Evolutionary conservation across 2,797 vertebrate genomes (phyloP).

Genomic region (Thaleichthys pacificus): DNA sequence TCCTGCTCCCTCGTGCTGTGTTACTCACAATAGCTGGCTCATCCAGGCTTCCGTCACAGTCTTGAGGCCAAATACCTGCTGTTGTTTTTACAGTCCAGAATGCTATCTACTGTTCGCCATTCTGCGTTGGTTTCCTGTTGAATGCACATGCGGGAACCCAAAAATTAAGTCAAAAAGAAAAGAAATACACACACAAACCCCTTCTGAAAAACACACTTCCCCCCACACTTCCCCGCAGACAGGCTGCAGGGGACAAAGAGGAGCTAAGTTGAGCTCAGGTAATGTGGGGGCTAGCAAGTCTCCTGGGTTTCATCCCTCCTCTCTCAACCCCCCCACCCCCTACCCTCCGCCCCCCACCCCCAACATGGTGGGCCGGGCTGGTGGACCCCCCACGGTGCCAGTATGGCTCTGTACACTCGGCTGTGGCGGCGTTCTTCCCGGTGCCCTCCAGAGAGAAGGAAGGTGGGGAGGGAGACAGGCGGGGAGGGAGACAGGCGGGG

Average conservation of each 20-base stretch:
- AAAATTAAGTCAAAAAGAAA: neutral
- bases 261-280: neutral
- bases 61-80: neutral
- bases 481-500: neutral
- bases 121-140: neutral
- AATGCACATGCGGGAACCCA: neutral
- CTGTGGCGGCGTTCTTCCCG: constrained; percentile 39
- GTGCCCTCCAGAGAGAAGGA: neutral
- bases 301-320: constrained; percentile 3
- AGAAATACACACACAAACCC: neutral
- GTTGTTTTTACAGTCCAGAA: neutral
- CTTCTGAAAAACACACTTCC: too few relatives aligned
- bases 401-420: constrained; percentile 27
- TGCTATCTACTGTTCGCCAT: neutral
- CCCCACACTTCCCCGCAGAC: too few relatives aligned
- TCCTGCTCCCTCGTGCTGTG: neutral
- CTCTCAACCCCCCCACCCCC: constrained; percentile 16
- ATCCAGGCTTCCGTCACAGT: neutral
- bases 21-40: neutral
- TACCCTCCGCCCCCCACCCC: neutral
- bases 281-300: neutral
- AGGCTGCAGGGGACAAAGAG: too few relatives aligned
- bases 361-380: constrained; percentile 32
- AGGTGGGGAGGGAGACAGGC: neutral
- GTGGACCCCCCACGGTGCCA: constrained; percentile 28